phyloP scores from a whole-genome alignment of 64 coral and sea anemone genomes.

The Platygyra sinensis region DNA sequence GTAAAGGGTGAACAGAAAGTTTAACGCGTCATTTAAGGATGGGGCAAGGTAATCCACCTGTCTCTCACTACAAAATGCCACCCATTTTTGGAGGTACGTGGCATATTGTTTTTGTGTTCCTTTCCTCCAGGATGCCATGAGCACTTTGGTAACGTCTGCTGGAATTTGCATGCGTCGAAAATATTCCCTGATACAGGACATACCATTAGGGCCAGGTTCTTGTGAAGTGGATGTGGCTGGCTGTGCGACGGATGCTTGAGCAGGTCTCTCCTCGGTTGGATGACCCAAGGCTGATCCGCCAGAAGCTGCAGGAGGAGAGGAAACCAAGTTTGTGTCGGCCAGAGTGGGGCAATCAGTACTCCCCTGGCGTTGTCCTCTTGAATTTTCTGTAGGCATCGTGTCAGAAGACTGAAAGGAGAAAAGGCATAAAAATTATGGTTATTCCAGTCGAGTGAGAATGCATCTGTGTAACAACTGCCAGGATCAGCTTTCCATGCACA shows the following conservation, averaged over 20 bases:
- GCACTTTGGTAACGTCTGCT: conserved; percentile 45
- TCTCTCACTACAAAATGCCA: conserved; percentile 53
- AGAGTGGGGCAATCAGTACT: too few species aligned
- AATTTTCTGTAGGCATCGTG: conserved; percentile 11
- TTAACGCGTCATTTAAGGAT: neutral
- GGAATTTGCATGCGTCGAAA: conserved; percentile 10
- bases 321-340: too few species aligned
- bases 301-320: too few species aligned
- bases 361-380: too few species aligned
- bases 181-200: conserved; percentile 58
- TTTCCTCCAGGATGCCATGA: conserved; percentile 45
- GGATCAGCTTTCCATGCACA: conserved; percentile 56
- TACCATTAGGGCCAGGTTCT: conserved; percentile 34
- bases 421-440: conserved; percentile 52
- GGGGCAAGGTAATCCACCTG: conserved; percentile 24
- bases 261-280: neutral
- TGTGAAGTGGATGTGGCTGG: conserved; percentile 26
- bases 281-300: neutral
- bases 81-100: conserved; percentile 46
- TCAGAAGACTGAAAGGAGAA: conserved; percentile 55
- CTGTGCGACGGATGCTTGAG: neutral
- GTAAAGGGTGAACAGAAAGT: neutral
- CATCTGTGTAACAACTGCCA: conserved; percentile 44
- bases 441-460: conserved; percentile 51
- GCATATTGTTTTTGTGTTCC: conserved; percentile 52